A percentile compares a stretch with the other conserved stretches of the same genome.
phyloP scores from a whole-genome alignment of 2,888 invertebrate genomes.

The Cephus runcator region DNA sequence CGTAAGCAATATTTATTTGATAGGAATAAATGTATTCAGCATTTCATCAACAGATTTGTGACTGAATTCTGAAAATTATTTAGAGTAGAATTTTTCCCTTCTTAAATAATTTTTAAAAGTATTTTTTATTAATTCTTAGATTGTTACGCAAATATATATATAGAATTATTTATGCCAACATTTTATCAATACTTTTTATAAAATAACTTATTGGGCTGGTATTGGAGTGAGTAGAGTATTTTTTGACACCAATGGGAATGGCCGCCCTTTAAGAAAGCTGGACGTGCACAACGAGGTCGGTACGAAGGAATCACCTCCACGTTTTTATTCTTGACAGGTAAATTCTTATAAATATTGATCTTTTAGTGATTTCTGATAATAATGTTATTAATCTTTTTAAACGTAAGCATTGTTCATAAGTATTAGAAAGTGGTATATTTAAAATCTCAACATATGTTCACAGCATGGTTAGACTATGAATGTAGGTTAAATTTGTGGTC shows the following conservation, averaged over 20 bases:
- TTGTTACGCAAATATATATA: background rate
- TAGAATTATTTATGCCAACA: background rate
- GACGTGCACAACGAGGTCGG: constrained; percentile 26
- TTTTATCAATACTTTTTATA: background rate
- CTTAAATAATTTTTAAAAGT: background rate
- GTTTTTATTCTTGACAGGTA: constrained; percentile 50
- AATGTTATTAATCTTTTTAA: background rate
- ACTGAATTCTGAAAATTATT: background rate
- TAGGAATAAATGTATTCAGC: background rate
- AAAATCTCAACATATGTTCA: constrained; percentile 31
- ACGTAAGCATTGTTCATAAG: constrained; percentile 9
- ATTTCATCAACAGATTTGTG: background rate
- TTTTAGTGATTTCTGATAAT: background rate
- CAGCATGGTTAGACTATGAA: constrained; percentile 24
- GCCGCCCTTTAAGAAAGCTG: constrained; percentile 21
- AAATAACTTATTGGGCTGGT: background rate
- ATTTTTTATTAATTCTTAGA: background rate
- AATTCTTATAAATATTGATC: constrained; percentile 18
- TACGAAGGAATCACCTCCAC: constrained; percentile 40
- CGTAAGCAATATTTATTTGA: background rate
- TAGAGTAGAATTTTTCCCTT: background rate
- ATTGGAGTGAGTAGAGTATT: background rate
- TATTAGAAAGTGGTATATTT: constrained; percentile 18
- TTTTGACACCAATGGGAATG: constrained; percentile 10
- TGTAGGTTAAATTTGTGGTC: constrained; percentile 30